Conservation (phyloP, 2,797 vertebrate species). For the Crypturellus tataupa region DNA sequence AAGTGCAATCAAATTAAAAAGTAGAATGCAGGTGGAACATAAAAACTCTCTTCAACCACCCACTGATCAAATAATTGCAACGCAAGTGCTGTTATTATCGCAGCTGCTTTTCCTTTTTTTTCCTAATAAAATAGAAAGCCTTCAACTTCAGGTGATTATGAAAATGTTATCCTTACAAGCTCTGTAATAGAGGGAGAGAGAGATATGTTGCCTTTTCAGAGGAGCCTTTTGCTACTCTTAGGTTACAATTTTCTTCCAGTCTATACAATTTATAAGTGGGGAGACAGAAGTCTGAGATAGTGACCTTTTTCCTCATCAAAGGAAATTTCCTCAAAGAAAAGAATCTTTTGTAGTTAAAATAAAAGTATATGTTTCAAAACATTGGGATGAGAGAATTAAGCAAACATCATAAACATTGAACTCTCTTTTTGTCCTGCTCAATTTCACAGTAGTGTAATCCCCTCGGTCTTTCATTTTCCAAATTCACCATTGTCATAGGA, state of each 20-base stretch:
- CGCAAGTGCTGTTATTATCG: slow-evolving; percentile 9
- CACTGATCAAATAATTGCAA: slow-evolving; percentile 58
- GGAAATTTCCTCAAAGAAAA: background rate
- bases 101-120: background rate
- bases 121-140: background rate
- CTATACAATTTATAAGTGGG: background rate
- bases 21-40: slow-evolving; percentile 37
- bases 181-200: background rate
- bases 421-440: background rate
- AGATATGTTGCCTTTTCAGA: slow-evolving; percentile 10
- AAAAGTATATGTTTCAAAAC: slow-evolving; percentile 29
- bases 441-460: background rate
- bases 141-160: slow-evolving; percentile 38
- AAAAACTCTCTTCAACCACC: slow-evolving; percentile 52
- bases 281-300: background rate
- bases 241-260: background rate
- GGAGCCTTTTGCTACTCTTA: background rate
- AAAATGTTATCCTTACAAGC: background rate
- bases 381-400: background rate
- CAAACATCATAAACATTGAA: slow-evolving; percentile 13
- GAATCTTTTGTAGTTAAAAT: background rate
- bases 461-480: background rate
- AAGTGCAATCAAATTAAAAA: slow-evolving; percentile 61
- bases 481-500: background rate
- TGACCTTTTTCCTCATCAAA: background rate